Base-by-base conservation (phyloP, 1,140 invertebrate genomes). In the Asbolus verrucosus region DNA sequence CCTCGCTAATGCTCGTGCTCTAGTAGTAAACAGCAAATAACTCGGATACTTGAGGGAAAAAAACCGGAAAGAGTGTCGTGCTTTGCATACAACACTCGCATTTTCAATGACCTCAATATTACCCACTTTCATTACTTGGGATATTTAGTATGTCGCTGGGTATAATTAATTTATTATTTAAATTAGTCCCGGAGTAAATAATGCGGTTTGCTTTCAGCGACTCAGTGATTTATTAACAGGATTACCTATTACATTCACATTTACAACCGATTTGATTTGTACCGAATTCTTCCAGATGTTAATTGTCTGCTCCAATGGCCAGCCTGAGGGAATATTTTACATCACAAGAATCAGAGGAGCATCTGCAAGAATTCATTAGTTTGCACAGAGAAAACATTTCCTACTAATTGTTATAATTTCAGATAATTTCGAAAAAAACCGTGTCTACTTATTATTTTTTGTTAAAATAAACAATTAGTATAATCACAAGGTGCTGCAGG, bases 51-150 rank as follows among this genome's bases (percentile, higher is more conserved):
- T 36, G n/a, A n/a, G n/a, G n/a, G n/a, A 36, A 36, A 8, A 54
- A 54, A 54, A 24, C 24, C n/a, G 18, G 21, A 54, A 43, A 43
- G 39, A 43, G 16, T 43, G 39, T 3, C 1, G 13, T 14, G 13
- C 2, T 43, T 43, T 43, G 39, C 14, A 43, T 43, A 43, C 11
- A 21, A 21, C 46, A 54, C 46, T 54, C 46, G 46, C 46, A 13
- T 54, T 54, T 54, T 54, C 46, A 54, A 27, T 54, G 46, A 54
- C 46, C 46, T 54, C 46, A 24, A 54, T 54, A 54, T 54, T 13
- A 54, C 27, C 13, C 18, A 54, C 46, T 54, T 54, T 54, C 46
- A 54, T 27, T 54, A 54, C 11, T n/a, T 11, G 9, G 46, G 46
- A 14, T 54, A 54, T 54, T 54, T 27, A 8, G 3, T 27, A 8